Conservation (phyloP, 2,888 invertebrate genomes). For the Boloria selene region DNA sequence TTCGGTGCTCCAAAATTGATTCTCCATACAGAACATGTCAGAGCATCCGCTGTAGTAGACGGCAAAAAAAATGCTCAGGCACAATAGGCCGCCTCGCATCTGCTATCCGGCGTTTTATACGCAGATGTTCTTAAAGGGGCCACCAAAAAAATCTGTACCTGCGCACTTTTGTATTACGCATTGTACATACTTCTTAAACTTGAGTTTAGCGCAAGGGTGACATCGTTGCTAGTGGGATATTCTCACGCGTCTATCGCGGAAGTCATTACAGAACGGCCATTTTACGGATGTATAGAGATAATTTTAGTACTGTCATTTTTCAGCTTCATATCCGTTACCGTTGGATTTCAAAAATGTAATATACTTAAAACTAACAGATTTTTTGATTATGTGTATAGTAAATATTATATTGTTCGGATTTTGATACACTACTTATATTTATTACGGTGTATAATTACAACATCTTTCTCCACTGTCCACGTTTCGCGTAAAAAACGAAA, state of each 20-base stretch:
- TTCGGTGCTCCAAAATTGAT: conserved; percentile 65
- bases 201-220: conserved; percentile 52
- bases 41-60: conserved; percentile 41
- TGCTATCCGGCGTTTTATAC: conserved; percentile 65
- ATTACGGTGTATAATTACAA: no score
- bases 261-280: conserved; percentile 14
- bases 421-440: no score
- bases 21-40: conserved; percentile 46
- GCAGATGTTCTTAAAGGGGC: conserved; percentile 63
- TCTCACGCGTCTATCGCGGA: conserved; percentile 38
- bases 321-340: neutral
- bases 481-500: no score
- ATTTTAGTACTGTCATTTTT: conserved; percentile 5
- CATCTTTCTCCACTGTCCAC: no score
- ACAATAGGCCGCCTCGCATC: conserved; percentile 68
- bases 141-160: conserved; percentile 68
- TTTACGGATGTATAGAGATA: conserved; percentile 4
- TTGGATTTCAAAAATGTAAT: no score
- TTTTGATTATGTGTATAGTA: no score
- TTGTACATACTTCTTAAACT: conserved; percentile 55
- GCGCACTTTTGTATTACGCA: conserved; percentile 49
- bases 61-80: conserved; percentile 53
- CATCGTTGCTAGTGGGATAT: conserved; percentile 39
- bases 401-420: no score
- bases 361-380: no score